Percentiles rank a stretch among this genome's conserved stretches.
Evolutionary conservation across 2,888 invertebrate species (phyloP).

Genomic region (Cephalotes varians): DNA sequence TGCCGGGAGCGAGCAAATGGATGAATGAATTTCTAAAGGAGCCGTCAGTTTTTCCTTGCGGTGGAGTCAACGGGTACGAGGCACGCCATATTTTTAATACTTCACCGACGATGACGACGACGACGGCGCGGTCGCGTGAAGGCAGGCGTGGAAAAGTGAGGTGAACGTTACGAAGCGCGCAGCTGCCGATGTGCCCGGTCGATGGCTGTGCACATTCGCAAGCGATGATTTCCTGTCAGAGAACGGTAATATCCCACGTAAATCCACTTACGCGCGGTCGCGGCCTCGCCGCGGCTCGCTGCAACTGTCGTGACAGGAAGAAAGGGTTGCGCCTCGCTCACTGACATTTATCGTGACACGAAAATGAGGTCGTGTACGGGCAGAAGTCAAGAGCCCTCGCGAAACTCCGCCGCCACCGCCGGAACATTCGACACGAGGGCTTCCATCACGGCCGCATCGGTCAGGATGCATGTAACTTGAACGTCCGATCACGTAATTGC

Average conservation of each 20-base stretch:
- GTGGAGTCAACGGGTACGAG: neutral
- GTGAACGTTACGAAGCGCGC: constrained; percentile 43
- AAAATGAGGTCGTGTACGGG: constrained; percentile 50
- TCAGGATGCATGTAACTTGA: constrained; percentile 39
- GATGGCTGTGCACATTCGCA: constrained; percentile 33
- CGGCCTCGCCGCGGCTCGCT: constrained; percentile 48
- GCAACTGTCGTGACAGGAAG: constrained; percentile 71
- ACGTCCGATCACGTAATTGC: constrained; percentile 40
- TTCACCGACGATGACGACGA: constrained; percentile 7
- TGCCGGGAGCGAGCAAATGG: neutral
- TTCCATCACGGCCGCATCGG: neutral
- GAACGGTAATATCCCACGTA: constrained; percentile 33
- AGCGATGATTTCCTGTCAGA: constrained; percentile 62
- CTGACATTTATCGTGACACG: constrained; percentile 59
- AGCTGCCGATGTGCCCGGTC: constrained; percentile 58
- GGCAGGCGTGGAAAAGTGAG: constrained; percentile 49
- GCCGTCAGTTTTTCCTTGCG: constrained; percentile 21
- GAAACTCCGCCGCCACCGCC: constrained; percentile 7
- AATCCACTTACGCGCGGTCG: constrained; percentile 55
- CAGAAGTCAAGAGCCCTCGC: constrained; percentile 48
- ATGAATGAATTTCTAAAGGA: neutral
- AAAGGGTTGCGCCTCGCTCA: constrained; percentile 54
- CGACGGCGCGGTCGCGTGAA: constrained; percentile 37
- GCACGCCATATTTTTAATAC: constrained; percentile 35
- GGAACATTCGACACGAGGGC: constrained; percentile 35